phyloP scores from a whole-genome alignment of 2,797 vertebrate genomes.

The Gymnothorax javanicus region DNA sequence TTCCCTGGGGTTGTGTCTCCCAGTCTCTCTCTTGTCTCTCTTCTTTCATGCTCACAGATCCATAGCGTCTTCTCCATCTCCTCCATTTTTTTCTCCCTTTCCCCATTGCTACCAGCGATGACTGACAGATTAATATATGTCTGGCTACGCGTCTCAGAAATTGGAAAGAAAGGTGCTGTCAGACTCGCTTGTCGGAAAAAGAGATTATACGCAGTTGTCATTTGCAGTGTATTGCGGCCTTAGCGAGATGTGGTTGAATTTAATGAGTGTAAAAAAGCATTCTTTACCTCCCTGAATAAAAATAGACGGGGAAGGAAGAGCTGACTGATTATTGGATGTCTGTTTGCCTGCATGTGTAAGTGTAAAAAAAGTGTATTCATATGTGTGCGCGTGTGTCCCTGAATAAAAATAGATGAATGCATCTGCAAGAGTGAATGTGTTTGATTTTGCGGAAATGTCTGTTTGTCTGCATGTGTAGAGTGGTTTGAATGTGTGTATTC shows the following conservation, averaged over 20 bases:
- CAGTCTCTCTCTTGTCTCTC: conserved; percentile 60
- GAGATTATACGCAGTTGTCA: conserved; percentile 94
- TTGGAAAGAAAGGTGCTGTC: conserved; percentile 92
- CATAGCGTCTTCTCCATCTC: conserved; percentile 62
- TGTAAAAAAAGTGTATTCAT: too few relatives aligned
- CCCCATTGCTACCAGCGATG: conserved; percentile 74
- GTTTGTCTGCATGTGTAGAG: conserved; percentile 13
- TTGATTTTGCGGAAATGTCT: neutral
- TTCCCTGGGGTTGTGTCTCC: conserved; percentile 53
- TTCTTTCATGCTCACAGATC: conserved; percentile 72
- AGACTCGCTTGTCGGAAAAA: conserved; percentile 88
- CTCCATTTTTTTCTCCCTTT: conserved; percentile 54
- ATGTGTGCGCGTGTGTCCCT: conserved; percentile 3
- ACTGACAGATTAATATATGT: conserved; percentile 99
- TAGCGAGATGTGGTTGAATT: conserved; percentile 89
- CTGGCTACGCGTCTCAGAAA: conserved; percentile 91
- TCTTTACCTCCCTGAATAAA: conserved; percentile 56
- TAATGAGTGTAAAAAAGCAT: conserved; percentile 86
- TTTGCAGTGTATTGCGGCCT: conserved; percentile 86
- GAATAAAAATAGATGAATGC: neutral
- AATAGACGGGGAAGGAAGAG: conserved; percentile 58
- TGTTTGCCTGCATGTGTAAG: conserved; percentile 42
- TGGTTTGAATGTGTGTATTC: conserved; percentile 49
- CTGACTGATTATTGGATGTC: conserved; percentile 60
- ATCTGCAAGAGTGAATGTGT: neutral